Percentiles rank a stretch among this genome's conserved stretches.
Conservation (phyloP, 1,140 invertebrate genomes). For the Venturia canescens region DNA sequence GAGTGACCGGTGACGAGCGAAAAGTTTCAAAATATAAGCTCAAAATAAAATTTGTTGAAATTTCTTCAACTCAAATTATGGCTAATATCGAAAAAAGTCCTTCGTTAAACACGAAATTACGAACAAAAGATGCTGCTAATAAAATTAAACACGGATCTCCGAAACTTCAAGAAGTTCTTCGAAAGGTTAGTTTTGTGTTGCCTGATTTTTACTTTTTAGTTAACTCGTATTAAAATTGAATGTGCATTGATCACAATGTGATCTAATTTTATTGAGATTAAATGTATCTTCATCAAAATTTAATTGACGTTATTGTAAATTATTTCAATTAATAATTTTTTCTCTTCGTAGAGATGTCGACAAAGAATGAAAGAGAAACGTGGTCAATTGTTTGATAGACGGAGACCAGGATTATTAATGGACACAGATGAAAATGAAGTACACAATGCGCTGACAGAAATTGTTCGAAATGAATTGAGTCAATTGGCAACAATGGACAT, state of each 20-base stretch:
- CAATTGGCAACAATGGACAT: slow-evolving; percentile 54
- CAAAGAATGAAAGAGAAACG: slow-evolving; percentile 69
- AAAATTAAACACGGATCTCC: slow-evolving; percentile 72
- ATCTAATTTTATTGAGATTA: slow-evolving; percentile 2
- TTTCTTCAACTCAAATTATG: slow-evolving; percentile 51
- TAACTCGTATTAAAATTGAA: slow-evolving; percentile 4
- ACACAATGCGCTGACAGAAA: slow-evolving; percentile 45
- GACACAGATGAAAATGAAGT: slow-evolving; percentile 43
- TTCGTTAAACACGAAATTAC: slow-evolving; percentile 60
- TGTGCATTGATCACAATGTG: no score
- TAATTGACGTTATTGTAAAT: no score
- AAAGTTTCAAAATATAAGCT: no score
- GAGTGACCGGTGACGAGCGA: background rate
- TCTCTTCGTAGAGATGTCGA: slow-evolving; percentile 65
- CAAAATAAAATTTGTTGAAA: background rate
- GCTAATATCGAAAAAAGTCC: slow-evolving; percentile 59
- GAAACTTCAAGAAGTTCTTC: slow-evolving; percentile 69
- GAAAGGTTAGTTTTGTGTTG: slow-evolving; percentile 68
- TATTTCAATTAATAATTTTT: slow-evolving; percentile 30
- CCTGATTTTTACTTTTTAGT: background rate
- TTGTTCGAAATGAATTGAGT: slow-evolving; percentile 64
- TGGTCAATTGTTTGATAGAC: slow-evolving; percentile 64
- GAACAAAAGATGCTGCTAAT: slow-evolving; percentile 61
- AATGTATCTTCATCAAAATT: no score
- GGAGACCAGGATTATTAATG: slow-evolving; percentile 51